Evolutionary conservation across 1,140 invertebrate species (phyloP), one percentile per base, ranked within the genome.

Genomic region (Babylonia areolata): DNA sequence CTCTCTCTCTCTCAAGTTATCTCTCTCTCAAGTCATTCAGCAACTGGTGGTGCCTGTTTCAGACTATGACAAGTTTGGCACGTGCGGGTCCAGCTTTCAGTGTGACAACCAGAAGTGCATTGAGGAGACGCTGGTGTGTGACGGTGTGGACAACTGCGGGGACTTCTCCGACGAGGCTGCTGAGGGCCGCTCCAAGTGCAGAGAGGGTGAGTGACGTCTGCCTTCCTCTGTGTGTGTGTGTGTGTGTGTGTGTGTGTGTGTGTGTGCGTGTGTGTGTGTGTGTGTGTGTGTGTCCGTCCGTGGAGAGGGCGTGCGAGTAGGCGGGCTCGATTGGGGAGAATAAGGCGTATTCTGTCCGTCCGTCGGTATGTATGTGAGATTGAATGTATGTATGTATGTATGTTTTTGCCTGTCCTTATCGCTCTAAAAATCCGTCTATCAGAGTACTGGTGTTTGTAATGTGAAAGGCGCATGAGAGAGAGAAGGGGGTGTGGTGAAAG

Each of bases 91-190:
- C n/a, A 82, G 88, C 40, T 93, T 93, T 85, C 85, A 90, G 82
- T 93, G 93, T 90, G 90, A 91, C 73, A 93, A 93, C 85, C 88
- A 90, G 71, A 90, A 87, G 88, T 93, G 93, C 90, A 90, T 93
- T 85, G 92, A 93, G 75, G 87, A 89, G 73, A 90, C 92, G 46
- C 89, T 93, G 37, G 87, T 87, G 28, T 93, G 93, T 91, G 93
- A 93, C 86, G 90, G 89, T 11, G 88, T 92, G 5, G 92, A 93
- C 84, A 92, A 93, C 87, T 93, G 93, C 84, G 92, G 92, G n/a
- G 93, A 93, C 86, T 91, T 90, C 84, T 91, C 90, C 35, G 93
- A 93, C 75, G 93, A 93, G 75, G 89, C 90, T 15, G 83, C 88
- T 6, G 89, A 90, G 15, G 92, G 91, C 0, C 86, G 88, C 5